These are phyloP conservation scores for Hypomecis punctinalis DNA, from an alignment of 2,888 invertebrate species.

Conservation along the genomic window DNA sequence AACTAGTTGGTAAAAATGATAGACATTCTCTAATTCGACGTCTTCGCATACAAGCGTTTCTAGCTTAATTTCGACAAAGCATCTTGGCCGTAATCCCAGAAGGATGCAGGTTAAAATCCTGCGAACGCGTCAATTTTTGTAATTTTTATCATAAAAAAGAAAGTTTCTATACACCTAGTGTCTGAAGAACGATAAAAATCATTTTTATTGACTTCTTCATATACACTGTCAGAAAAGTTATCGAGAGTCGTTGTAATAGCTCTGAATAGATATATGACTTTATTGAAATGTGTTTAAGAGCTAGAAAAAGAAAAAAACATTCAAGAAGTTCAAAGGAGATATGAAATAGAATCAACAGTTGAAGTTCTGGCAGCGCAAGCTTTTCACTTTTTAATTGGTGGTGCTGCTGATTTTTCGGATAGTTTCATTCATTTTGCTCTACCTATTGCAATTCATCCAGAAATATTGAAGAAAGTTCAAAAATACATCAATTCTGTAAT, in stretches of 20 bases:
- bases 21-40: too few relatives aligned
- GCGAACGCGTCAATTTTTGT: too few relatives aligned
- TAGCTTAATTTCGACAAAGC: too few relatives aligned
- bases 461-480: slow-evolving; percentile 63
- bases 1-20: too few relatives aligned
- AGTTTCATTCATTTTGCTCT: slow-evolving; percentile 67
- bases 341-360: slow-evolving; percentile 59
- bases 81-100: too few relatives aligned
- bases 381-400: slow-evolving; percentile 76
- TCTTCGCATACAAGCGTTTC: too few relatives aligned
- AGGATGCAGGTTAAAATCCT: too few relatives aligned
- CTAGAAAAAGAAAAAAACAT: slow-evolving; percentile 62
- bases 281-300: slow-evolving; percentile 63
- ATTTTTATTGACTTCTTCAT: too few relatives aligned
- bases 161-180: too few relatives aligned
- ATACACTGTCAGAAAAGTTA: slow-evolving; percentile 60
- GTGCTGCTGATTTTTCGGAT: slow-evolving; percentile 74
- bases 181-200: too few relatives aligned
- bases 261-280: slow-evolving; percentile 59
- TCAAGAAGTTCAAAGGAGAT: slow-evolving; percentile 57
- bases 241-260: slow-evolving; percentile 52
- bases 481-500: slow-evolving; percentile 68
- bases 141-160: too few relatives aligned
- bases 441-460: slow-evolving; percentile 65
- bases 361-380: slow-evolving; percentile 73